Evolutionary conservation across 1,140 invertebrate species (phyloP), one percentile per base, ranked within the genome.

Genomic region (Drosophila tropicalis): DNA sequence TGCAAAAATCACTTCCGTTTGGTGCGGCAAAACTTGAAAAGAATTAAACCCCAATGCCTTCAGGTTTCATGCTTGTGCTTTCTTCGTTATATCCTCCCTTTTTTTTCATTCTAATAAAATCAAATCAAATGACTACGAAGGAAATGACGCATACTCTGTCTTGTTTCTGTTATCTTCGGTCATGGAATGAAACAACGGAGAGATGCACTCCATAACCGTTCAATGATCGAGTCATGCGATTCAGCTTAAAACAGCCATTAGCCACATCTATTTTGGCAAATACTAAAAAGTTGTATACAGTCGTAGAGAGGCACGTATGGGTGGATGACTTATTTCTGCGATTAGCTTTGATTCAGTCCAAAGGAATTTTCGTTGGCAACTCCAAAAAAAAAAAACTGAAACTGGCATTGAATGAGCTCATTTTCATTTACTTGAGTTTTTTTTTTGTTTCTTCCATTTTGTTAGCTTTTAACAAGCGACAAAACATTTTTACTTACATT

Each of bases 1-100:
- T 58, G 72, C 60, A 41, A 56, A 56, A 76, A 76, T 76, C 72
- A 76, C 63, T 76, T 76, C 66, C 73, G 72, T 39, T 58, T 34
- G n/a, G 36, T 19, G 19, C 72, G 72, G 66, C 72, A 29, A 39
- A 44, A 56, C 51, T 69, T 76, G 55, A 76, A 76, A 76, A 60
- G n/a, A 62, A 6, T 13, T 41, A 17, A 47, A 47, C 7, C 2
- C 15, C n/a, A 19, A 22, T 10, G 17, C 17, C 17, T 19, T 47
- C 7, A 17, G 22, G 22, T 25, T 25, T 25, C 22, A 25, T 25
- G 22, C 3, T 25, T 15, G 2, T 9, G 17, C 3, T 51, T 22
- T 22, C 44, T 12, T 51, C 6, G 19, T 12, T 22, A 12, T 51
- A 17, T 51, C 19, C 19, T 22, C 44, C 44, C 0, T 19, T 22